A percentile compares a stretch with the other conserved stretches of the same genome.
phyloP scores from a whole-genome alignment of 1,140 invertebrate species.

The Atta texana region DNA sequence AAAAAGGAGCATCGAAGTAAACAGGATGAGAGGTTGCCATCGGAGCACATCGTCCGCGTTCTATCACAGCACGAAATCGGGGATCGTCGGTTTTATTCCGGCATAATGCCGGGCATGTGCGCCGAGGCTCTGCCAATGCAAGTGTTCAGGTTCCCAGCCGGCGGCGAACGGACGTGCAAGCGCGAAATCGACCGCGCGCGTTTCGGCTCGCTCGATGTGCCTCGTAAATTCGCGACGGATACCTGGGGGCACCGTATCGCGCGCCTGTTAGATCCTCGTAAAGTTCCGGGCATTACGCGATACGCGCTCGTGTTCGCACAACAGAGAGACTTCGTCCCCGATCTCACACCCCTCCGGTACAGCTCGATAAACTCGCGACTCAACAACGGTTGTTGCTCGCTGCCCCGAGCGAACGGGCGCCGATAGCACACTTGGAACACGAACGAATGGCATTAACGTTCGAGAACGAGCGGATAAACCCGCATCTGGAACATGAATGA shows the following conservation, averaged over 20 bases:
- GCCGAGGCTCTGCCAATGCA: constrained; percentile 12
- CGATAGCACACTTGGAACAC: constrained; percentile 38
- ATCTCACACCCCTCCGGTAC: constrained; percentile 18
- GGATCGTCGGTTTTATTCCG: constrained; percentile 69
- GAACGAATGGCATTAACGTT: constrained; percentile 39
- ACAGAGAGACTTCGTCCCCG: constrained; percentile 31
- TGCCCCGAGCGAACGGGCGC: neutral
- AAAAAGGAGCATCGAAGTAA: constrained; percentile 55
- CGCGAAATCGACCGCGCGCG: constrained; percentile 31
- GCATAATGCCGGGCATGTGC: constrained; percentile 39
- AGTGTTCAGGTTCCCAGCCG: constrained; percentile 52
- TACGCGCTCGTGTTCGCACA: constrained; percentile 33
- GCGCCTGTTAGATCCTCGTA: constrained; percentile 54
- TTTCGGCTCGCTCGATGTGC: constrained; percentile 41
- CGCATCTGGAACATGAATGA: constrained; percentile 14
- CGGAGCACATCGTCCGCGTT: constrained; percentile 20
- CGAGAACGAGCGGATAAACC: constrained; percentile 45
- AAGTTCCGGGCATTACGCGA: constrained; percentile 48
- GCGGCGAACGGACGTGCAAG: constrained; percentile 28
- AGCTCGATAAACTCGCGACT: constrained; percentile 59
- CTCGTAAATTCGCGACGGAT: constrained; percentile 55
- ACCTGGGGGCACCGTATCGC: constrained; percentile 40
- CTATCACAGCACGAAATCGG: neutral
- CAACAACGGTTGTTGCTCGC: constrained; percentile 37
- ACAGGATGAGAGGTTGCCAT: constrained; percentile 58